phyloP scores from a whole-genome alignment of 1,140 invertebrate species.

The Dysdera silvatica region DNA sequence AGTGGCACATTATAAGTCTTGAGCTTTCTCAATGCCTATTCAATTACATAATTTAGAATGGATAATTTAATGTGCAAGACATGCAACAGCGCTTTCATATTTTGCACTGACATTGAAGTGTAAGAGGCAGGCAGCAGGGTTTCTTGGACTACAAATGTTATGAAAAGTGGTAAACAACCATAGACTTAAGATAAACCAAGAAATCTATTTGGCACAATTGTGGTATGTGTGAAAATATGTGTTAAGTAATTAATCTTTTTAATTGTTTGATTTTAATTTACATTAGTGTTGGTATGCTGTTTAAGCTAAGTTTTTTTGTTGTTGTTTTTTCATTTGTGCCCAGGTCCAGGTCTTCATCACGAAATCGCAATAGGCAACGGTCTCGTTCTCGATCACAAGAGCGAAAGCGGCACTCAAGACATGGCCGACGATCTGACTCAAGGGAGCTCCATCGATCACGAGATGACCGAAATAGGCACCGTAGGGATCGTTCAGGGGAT shows the following conservation, averaged over 20 bases:
- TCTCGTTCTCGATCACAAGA: conserved; percentile 17
- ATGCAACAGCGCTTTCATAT: too few species aligned
- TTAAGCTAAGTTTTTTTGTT: not conserved
- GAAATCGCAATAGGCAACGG: not conserved
- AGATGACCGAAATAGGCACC: not conserved
- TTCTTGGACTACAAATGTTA: not conserved
- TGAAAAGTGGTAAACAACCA: not conserved
- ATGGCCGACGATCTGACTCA: conserved; percentile 32
- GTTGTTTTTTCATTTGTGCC: not conserved
- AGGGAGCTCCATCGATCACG: conserved; percentile 30
- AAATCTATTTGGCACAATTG: not conserved
- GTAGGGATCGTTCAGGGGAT: conserved; percentile 13
- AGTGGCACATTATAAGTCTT: too few species aligned
- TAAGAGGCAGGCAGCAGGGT: too few species aligned
- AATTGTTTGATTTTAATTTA: too few species aligned
- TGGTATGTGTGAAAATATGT: not conserved
- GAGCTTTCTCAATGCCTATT: too few species aligned
- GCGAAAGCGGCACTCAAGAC: conserved; percentile 5
- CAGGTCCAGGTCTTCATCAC: conserved; percentile 6
- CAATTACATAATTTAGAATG: too few species aligned
- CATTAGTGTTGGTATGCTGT: not conserved
- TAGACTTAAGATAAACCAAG: not conserved
- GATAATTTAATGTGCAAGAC: too few species aligned
- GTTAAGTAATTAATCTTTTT: not conserved
- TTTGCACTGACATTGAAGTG: too few species aligned